These are phyloP conservation scores for Zaprionus ornatus DNA, from an alignment of 1,140 invertebrate genomes.

Conservation along the genomic window DNA sequence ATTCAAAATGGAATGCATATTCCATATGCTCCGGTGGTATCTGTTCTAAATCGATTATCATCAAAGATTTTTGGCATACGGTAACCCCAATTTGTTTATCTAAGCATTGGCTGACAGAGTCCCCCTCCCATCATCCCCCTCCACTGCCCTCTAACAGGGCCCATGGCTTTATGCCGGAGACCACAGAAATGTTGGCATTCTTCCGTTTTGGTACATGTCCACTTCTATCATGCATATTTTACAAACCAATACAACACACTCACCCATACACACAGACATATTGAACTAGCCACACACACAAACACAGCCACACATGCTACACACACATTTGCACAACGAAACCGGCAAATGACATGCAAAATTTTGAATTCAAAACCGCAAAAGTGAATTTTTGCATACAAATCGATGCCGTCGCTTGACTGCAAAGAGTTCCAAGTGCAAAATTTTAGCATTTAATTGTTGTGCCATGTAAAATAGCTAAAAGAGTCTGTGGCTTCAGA, in stretches of 20 bases:
- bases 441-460: constrained; percentile 49
- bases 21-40: neutral
- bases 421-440: constrained; percentile 41
- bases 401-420: constrained; percentile 30
- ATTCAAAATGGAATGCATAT: neutral
- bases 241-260: constrained; percentile 8
- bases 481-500: neutral
- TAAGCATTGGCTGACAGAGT: neutral
- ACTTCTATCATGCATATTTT: constrained; percentile 37
- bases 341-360: constrained; percentile 38
- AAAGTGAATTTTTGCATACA: constrained; percentile 52
- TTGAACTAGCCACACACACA: neutral
- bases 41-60: constrained; percentile 19
- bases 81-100: constrained; percentile 27
- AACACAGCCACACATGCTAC: neutral
- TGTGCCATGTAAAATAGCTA: constrained; percentile 33
- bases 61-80: constrained; percentile 10
- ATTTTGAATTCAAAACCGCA: constrained; percentile 45
- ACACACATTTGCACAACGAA: neutral
- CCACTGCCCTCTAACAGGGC: neutral
- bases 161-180: neutral
- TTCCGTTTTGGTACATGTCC: constrained; percentile 18
- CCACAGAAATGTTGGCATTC: constrained; percentile 32
- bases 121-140: neutral
- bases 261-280: neutral